Evolutionary conservation across 2,113 vertebrate genomes (phyloP).

Genomic region (Orycteropus afer): DNA sequence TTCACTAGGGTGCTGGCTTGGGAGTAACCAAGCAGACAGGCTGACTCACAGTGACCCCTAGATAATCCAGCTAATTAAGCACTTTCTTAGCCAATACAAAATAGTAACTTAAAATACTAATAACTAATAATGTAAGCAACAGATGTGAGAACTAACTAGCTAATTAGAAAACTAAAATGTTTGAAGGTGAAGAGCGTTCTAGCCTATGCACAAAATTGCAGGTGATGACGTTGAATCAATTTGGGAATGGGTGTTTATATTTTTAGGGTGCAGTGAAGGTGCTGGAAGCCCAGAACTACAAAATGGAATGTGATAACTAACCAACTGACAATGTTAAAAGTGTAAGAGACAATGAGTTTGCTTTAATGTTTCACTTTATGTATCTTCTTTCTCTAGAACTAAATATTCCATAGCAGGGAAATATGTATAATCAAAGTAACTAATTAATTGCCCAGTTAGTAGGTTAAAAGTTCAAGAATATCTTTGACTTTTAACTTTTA

Average conservation of each 20-base stretch:
- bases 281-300: background rate
- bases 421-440: conserved; percentile 1
- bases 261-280: background rate
- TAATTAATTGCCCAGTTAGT: background rate
- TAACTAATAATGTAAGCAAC: background rate
- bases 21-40: background rate
- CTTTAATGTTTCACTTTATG: background rate
- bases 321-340: background rate
- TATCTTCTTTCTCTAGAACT: conserved; percentile 28
- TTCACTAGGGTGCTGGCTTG: background rate
- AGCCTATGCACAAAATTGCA: background rate
- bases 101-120: background rate
- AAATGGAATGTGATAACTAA: background rate
- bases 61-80: background rate
- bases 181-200: background rate
- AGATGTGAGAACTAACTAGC: background rate
- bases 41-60: background rate
- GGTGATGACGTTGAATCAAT: background rate
- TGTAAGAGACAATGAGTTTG: background rate
- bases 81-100: conserved; percentile 3
- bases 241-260: background rate
- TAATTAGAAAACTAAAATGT: conserved; percentile 20
- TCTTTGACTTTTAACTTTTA: conserved; percentile 49
- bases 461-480: conserved; percentile 44
- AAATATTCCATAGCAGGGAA: conserved; percentile 7